Percentiles rank a stretch among this genome's conserved stretches.
Conservation (phyloP, 2,888 invertebrate genomes). For the Netelia virgata region DNA sequence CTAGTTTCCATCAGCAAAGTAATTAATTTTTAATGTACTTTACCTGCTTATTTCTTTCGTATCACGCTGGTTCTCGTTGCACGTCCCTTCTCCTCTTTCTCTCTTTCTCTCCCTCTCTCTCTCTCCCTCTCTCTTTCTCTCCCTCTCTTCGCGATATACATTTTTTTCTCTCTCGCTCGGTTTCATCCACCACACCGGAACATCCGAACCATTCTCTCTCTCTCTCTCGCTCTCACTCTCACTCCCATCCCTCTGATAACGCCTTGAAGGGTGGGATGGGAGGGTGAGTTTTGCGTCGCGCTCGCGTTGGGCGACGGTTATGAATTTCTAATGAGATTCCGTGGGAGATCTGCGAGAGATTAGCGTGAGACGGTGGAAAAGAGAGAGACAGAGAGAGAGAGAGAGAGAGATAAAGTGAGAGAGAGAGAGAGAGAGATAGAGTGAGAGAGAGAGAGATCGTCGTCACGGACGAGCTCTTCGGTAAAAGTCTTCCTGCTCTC, state of each 20-base stretch:
- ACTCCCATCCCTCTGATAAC: conserved; percentile 39
- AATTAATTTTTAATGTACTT: conserved; percentile 85
- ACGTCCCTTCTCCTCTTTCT: conserved; percentile 62
- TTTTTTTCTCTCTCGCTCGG: conserved; percentile 43
- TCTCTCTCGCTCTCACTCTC: conserved; percentile 42
- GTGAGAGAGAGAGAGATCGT: conserved; percentile 12
- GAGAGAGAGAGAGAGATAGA: conserved; percentile 56
- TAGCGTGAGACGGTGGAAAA: conserved; percentile 2
- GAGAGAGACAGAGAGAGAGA: conserved; percentile 17
- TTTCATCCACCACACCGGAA: conserved; percentile 52
- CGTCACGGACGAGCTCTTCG: neutral
- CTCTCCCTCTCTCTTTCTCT: conserved; percentile 19
- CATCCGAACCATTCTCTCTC: conserved; percentile 52
- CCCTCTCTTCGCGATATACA: conserved; percentile 2
- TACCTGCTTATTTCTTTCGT: conserved; percentile 85
- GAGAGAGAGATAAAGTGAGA: conserved; percentile 18
- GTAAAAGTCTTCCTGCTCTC: conserved; percentile 3
- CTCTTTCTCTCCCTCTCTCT: conserved; percentile 53
- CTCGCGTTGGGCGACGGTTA: conserved; percentile 80
- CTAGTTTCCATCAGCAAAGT: conserved; percentile 85
- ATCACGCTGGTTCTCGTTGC: conserved; percentile 81
- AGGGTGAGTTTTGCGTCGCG: conserved; percentile 19
- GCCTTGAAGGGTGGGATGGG: conserved; percentile 17
- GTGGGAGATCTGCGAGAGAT: conserved; percentile 81
- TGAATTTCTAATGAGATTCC: conserved; percentile 85